Base-by-base conservation (phyloP, 1,140 invertebrate species). In the Pseudobourletiella spinata region DNA sequence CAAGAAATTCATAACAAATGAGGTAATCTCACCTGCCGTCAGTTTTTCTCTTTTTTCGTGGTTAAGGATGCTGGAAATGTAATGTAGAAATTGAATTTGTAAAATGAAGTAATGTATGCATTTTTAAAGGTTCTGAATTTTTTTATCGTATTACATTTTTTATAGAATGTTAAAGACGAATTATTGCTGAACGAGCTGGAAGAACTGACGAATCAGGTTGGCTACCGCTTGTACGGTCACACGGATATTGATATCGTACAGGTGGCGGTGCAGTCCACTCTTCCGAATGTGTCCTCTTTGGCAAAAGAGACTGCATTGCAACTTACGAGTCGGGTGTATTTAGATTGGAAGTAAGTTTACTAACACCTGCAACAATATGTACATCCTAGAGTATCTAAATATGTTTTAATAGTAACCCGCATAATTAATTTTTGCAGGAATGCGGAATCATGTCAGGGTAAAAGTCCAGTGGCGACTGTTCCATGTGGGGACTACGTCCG, bases 1-100 rank as follows among this genome's bases (percentile, higher is more conserved):
- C 67, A 70, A 66, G 60, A 62, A 72, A 16, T 74, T 77, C 30
- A 83, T 82, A 62, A 75, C 73, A 0, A 64, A 67, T 14, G 68
- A 57, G 26, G 70, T 71, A 55, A 71, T n/a, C n/a, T n/a, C n/a
- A n/a, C n/a, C n/a, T n/a, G n/a, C n/a, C n/a, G n/a, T n/a, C n/a
- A n/a, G n/a, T n/a, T n/a, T n/a, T n/a, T n/a, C n/a, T n/a, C n/a
- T n/a, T n/a, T n/a, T n/a, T n/a, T n/a, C n/a, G n/a, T n/a, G n/a
- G n/a, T n/a, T n/a, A n/a, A n/a, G n/a, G 63, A 52, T 44, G 42
- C 30, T 32, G 26, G 3, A 55, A 55, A 16, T 42, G 20, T 57
- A 18, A 26, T 54, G 3, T 8, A 18, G 22, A 20, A 25, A 29
- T 6, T 54, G 20, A 29, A n/a, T 52, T 28, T 52, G 1, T 52